phyloP scores from a whole-genome alignment of 2,888 invertebrate genomes.

The Carabus problematicus region DNA sequence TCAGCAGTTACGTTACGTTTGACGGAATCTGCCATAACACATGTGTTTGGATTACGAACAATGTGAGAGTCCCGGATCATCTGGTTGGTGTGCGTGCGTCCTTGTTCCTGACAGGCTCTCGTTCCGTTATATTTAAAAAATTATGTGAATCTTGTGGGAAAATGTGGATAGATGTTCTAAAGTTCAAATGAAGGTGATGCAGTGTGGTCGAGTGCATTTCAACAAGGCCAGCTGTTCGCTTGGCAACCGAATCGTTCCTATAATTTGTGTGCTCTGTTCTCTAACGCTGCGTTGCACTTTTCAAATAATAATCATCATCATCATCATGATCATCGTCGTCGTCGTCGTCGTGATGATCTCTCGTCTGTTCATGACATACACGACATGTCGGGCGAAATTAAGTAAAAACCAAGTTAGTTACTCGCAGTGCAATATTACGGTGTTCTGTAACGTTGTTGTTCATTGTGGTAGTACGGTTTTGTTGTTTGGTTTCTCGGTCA shows the following conservation, averaged over 20 bases:
- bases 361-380: too few relatives aligned
- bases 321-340: too few relatives aligned
- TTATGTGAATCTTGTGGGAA: constrained; percentile 31
- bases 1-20: background rate
- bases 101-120: background rate
- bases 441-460: too few relatives aligned
- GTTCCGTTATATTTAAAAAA: background rate
- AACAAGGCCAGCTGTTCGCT: constrained; percentile 53
- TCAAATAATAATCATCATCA: background rate
- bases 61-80: constrained; percentile 13
- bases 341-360: too few relatives aligned
- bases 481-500: too few relatives aligned
- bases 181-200: constrained; percentile 53
- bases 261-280: constrained; percentile 34
- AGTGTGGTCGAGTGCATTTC: constrained; percentile 52
- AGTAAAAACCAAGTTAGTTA: too few relatives aligned
- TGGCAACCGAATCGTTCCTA: constrained; percentile 52
- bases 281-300: background rate
- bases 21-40: too few relatives aligned
- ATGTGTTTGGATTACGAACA: background rate
- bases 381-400: too few relatives aligned
- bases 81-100: constrained; percentile 16
- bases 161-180: constrained; percentile 45
- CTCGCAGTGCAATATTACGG: too few relatives aligned
- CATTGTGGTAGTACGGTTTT: too few relatives aligned